Percentiles rank a stretch among this genome's conserved stretches.
Conservation (phyloP, 2,888 invertebrate genomes). For the Acanthoscelides obtectus region DNA sequence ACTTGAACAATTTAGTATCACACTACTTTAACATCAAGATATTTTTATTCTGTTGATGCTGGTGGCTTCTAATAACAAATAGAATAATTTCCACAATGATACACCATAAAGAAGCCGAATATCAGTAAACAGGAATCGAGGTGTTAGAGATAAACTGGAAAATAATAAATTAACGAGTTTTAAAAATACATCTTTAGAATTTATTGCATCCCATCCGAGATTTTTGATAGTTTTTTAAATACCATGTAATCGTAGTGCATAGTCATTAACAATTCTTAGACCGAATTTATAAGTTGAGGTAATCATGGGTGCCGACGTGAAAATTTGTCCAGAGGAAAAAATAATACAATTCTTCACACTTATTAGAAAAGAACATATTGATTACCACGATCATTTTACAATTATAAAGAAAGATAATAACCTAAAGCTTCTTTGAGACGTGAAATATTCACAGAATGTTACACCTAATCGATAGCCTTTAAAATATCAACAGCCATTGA, state of each 20-base stretch:
- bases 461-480: too few species aligned
- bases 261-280: background rate
- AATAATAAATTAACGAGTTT: background rate
- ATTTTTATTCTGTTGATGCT: background rate
- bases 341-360: too few species aligned
- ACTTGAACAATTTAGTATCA: too few species aligned
- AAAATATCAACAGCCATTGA: too few species aligned
- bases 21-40: too few species aligned
- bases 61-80: background rate
- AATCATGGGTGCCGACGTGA: background rate
- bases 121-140: background rate
- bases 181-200: background rate
- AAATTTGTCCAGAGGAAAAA: too few species aligned
- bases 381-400: too few species aligned
- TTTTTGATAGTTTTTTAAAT: background rate
- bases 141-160: background rate
- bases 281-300: background rate
- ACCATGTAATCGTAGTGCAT: background rate
- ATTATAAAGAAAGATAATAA: too few species aligned
- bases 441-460: too few species aligned
- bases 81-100: background rate
- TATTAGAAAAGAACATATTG: too few species aligned
- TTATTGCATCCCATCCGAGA: background rate
- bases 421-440: too few species aligned
- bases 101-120: background rate